Evolutionary conservation across 2,113 vertebrate species (phyloP).

Genomic region (Talpa occidentalis): DNA sequence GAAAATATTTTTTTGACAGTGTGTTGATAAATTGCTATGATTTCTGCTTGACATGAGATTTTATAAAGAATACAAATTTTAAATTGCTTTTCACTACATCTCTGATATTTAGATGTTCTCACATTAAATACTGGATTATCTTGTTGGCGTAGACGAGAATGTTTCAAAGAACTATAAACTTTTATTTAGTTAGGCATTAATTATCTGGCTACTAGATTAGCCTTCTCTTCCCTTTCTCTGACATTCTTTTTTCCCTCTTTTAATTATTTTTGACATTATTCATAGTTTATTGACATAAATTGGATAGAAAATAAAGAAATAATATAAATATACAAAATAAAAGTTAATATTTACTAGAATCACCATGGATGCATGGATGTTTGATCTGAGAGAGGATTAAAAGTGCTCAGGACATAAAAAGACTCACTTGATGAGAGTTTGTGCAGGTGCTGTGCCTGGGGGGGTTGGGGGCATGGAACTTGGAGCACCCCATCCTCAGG

Average conservation of each 20-base stretch:
- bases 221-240: background rate
- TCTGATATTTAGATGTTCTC: background rate
- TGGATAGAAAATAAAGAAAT: background rate
- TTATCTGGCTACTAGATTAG: background rate
- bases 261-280: background rate
- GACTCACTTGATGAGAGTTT: background rate
- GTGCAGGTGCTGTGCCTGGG: too few relatives aligned
- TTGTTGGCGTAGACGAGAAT: background rate
- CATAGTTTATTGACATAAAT: background rate
- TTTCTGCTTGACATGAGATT: constrained; percentile 14
- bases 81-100: background rate
- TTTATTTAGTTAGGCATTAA: constrained; percentile 1
- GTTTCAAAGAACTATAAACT: background rate
- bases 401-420: background rate
- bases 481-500: background rate
- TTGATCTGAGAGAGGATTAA: background rate
- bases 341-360: background rate
- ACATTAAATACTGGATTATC: background rate
- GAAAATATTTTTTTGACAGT: constrained; percentile 8
- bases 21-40: background rate
- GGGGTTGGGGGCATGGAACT: background rate
- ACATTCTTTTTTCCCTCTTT: background rate
- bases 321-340: background rate
- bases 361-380: background rate
- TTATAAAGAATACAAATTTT: constrained; percentile 29